Conservation (phyloP, 2,797 vertebrate genomes). For the Megaceryle alcyon region DNA sequence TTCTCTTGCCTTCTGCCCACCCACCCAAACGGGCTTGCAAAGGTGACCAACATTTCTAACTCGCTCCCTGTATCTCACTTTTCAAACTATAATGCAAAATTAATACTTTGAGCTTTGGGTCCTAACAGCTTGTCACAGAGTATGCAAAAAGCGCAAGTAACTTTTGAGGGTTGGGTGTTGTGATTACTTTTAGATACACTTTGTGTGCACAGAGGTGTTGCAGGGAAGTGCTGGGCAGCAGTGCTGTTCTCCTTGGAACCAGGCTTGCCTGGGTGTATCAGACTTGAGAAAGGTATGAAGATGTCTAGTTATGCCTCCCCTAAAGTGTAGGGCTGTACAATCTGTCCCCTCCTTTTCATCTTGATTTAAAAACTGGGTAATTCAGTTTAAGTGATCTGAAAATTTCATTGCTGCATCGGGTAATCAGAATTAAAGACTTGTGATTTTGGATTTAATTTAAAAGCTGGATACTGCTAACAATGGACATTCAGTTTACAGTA, state of each 20-base stretch:
- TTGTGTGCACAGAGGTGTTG: not conserved
- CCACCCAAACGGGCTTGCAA: not conserved
- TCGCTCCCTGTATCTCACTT: slow-evolving; percentile 23
- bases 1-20: not conserved
- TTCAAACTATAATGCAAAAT: not conserved
- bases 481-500: not conserved
- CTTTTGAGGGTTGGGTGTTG: not conserved
- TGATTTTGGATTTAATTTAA: not conserved
- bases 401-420: not conserved
- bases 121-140: not conserved
- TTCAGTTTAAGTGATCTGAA: not conserved
- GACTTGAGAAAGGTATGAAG: not conserved
- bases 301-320: not conserved
- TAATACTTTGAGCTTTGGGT: not conserved
- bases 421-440: not conserved
- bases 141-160: not conserved
- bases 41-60: not conserved
- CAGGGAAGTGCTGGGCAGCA: not conserved
- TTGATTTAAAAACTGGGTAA: not conserved
- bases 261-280: not conserved
- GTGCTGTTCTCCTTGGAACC: not conserved
- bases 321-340: not conserved
- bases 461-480: not conserved
- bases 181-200: not conserved
- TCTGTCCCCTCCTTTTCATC: not conserved